Evolutionary conservation across 2,113 vertebrate genomes (phyloP).

Genomic region (Eulacestoma nigropectus): DNA sequence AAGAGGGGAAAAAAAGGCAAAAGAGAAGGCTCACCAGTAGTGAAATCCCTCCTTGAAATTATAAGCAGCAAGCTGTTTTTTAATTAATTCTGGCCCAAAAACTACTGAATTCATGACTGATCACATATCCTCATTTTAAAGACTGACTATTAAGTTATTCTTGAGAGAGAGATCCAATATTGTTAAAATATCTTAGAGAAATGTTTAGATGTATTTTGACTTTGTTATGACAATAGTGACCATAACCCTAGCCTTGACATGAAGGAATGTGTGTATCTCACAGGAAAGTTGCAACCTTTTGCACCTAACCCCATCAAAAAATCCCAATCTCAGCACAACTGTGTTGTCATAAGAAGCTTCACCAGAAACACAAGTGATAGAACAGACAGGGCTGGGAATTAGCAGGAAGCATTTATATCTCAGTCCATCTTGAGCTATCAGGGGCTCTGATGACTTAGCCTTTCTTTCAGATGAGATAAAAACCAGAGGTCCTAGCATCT

Average conservation of each 20-base stretch:
- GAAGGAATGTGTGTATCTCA: slow-evolving; percentile 17
- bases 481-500: neutral
- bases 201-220: neutral
- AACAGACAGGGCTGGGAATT: slow-evolving; percentile 7
- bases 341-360: neutral
- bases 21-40: neutral
- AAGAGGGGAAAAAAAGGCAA: neutral
- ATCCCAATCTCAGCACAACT: slow-evolving; percentile 12
- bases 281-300: slow-evolving; percentile 50
- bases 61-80: neutral
- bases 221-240: slow-evolving; percentile 7
- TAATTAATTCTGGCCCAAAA: slow-evolving; percentile 23
- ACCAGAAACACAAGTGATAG: neutral
- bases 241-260: neutral
- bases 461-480: slow-evolving; percentile 13
- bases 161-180: neutral
- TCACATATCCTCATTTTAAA: neutral
- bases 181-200: neutral
- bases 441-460: neutral
- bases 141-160: neutral
- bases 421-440: neutral
- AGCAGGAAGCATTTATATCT: slow-evolving; percentile 20
- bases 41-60: slow-evolving; percentile 3
- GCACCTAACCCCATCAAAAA: neutral
- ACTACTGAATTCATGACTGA: slow-evolving; percentile 22